Evolutionary conservation across 2,797 vertebrate species (phyloP).

Genomic region (Myotis vivesi): DNA sequence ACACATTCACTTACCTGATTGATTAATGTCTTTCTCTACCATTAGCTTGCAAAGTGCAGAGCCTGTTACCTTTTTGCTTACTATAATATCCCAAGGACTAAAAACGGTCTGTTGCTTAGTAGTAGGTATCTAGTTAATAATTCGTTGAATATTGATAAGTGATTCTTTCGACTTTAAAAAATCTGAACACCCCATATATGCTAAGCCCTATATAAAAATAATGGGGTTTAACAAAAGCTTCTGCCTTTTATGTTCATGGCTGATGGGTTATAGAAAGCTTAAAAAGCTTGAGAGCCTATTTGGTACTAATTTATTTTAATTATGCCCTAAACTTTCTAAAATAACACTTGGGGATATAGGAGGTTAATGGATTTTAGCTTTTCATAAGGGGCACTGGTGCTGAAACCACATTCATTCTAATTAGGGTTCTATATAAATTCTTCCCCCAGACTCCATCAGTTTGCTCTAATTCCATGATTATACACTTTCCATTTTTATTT

Average conservation of each 20-base stretch:
- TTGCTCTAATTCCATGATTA: slow-evolving; percentile 70
- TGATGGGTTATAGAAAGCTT: slow-evolving; percentile 34
- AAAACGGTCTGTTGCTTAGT: background rate
- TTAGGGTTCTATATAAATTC: slow-evolving; percentile 73
- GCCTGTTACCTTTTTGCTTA: background rate
- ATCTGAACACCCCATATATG: background rate
- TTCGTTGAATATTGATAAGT: slow-evolving; percentile 12
- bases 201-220: slow-evolving; percentile 5
- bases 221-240: slow-evolving; percentile 1
- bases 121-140: background rate
- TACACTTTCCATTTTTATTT: slow-evolving; percentile 73
- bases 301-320: slow-evolving; percentile 70
- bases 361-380: slow-evolving; percentile 73
- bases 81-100: background rate
- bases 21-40: slow-evolving; percentile 1
- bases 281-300: slow-evolving; percentile 33
- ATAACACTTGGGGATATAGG: slow-evolving; percentile 59
- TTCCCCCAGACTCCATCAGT: slow-evolving; percentile 61
- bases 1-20: background rate
- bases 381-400: slow-evolving; percentile 62
- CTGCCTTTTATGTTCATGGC: slow-evolving; percentile 15
- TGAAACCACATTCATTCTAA: slow-evolving; percentile 69
- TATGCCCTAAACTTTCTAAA: slow-evolving; percentile 53
- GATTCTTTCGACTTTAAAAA: slow-evolving; percentile 49
- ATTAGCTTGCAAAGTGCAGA: background rate